A percentile compares a stretch with the other conserved stretches of the same genome.
phyloP scores from a whole-genome alignment of 1,140 invertebrate genomes.

The Anadara kagoshimensis region DNA sequence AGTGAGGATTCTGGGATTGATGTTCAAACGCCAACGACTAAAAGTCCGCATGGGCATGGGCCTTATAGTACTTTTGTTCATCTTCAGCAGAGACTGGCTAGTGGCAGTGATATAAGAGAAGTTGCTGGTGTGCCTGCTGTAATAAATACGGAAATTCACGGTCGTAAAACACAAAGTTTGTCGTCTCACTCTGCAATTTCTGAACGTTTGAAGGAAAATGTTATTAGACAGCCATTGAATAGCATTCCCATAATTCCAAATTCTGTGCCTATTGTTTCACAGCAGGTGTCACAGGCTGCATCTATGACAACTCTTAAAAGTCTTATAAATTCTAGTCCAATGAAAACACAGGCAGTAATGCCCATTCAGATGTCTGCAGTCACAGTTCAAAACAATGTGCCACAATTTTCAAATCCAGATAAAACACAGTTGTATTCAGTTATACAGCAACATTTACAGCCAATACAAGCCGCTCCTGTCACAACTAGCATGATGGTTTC shows the following conservation, averaged over 20 bases:
- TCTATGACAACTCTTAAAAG: slow-evolving; percentile 40
- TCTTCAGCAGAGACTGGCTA: too few species aligned
- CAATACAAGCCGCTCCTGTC: slow-evolving; percentile 12
- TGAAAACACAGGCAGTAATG: slow-evolving; percentile 20
- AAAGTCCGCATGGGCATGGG: slow-evolving; percentile 4
- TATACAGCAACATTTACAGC: slow-evolving; percentile 38
- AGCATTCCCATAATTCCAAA: slow-evolving; percentile 8
- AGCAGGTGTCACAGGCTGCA: not conserved
- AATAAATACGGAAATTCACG: slow-evolving; percentile 11
- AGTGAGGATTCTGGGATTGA: slow-evolving; percentile 66
- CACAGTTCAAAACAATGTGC: not conserved
- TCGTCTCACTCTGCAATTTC: slow-evolving; percentile 34
- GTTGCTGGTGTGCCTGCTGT: too few species aligned
- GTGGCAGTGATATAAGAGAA: too few species aligned
- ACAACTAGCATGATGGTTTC: slow-evolving; percentile 12
- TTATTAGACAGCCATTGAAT: slow-evolving; percentile 9
- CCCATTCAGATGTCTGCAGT: slow-evolving; percentile 2
- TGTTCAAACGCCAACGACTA: slow-evolving; percentile 18
- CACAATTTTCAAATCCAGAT: not conserved
- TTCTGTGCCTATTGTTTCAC: not conserved
- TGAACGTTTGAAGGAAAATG: slow-evolving; percentile 24
- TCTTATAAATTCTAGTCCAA: slow-evolving; percentile 35
- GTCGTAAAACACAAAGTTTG: slow-evolving; percentile 33
- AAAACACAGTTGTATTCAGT: slow-evolving; percentile 25
- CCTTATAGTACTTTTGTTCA: slow-evolving; percentile 1